phyloP scores from a whole-genome alignment of 92 coral and sea anemone genomes.

The Paragorgia papillata region DNA sequence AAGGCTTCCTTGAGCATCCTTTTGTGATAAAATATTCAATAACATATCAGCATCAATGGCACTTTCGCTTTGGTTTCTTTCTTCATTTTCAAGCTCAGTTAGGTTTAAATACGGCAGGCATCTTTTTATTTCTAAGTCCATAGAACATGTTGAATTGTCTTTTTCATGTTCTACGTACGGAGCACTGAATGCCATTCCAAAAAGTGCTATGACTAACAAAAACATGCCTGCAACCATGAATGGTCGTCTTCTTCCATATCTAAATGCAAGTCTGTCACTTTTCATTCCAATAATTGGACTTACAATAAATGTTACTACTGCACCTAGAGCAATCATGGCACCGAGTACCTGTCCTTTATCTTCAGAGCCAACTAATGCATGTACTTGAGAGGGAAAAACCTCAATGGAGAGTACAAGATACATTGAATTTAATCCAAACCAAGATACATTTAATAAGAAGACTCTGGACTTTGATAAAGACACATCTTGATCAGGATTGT shows the following conservation, averaged over 20 bases:
- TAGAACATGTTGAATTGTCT: conserved; percentile 79
- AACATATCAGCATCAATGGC: conserved; percentile 72
- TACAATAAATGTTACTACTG: conserved; percentile 90
- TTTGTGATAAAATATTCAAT: conserved; percentile 78
- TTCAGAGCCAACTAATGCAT: conserved; percentile 95
- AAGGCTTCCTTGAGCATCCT: conserved; percentile 32
- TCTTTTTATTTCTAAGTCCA: conserved; percentile 79
- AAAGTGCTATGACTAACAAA: conserved; percentile 80
- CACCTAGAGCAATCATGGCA: conserved; percentile 97
- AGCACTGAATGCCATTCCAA: conserved; percentile 99
- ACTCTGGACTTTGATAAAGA: conserved; percentile 80
- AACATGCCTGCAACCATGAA: conserved; percentile 94
- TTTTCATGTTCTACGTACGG: conserved; percentile 77
- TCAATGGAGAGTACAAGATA: conserved; percentile 86
- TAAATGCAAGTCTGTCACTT: conserved; percentile 93
- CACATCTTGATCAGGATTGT: not conserved
- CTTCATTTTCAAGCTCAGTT: conserved; percentile 60
- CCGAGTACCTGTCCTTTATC: conserved; percentile 93
- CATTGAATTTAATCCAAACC: conserved; percentile 99
- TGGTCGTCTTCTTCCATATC: conserved; percentile 91
- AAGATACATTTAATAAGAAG: conserved; percentile 87
- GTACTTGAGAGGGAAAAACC: conserved; percentile 96
- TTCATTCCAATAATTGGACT: conserved; percentile 98
- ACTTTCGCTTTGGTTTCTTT: conserved; percentile 3
- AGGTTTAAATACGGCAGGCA: conserved; percentile 89